Conservation (phyloP, 2,797 vertebrate species). For the Oophaga sylvatica region DNA sequence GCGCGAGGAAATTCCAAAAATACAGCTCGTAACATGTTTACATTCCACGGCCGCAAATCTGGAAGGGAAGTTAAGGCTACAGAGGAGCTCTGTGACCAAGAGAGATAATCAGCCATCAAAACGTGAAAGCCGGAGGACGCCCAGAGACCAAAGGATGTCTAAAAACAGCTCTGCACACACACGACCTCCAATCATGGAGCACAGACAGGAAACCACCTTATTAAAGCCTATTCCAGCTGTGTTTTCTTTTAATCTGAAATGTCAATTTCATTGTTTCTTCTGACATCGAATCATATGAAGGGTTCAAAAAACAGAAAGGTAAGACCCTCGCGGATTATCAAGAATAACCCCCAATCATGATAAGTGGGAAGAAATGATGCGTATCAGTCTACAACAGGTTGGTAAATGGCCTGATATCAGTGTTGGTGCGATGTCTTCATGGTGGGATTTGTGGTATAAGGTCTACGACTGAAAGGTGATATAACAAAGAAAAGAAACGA, state of each 20-base stretch:
- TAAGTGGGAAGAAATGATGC: too few species aligned
- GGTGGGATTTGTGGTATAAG: too few species aligned
- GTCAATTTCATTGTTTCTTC: slow-evolving; percentile 26
- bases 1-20: slow-evolving; percentile 63
- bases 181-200: slow-evolving; percentile 46
- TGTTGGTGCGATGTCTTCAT: too few species aligned
- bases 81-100: slow-evolving; percentile 55
- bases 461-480: too few species aligned
- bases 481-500: too few species aligned
- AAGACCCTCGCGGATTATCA: background rate
- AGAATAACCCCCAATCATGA: background rate
- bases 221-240: slow-evolving; percentile 45
- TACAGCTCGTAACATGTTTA: slow-evolving; percentile 59
- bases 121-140: slow-evolving; percentile 53
- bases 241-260: slow-evolving; percentile 48
- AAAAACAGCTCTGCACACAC: slow-evolving; percentile 59
- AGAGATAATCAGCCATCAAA: slow-evolving; percentile 44
- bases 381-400: too few species aligned
- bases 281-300: slow-evolving; percentile 8
- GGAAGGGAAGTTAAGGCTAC: slow-evolving; percentile 58
- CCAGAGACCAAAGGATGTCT: slow-evolving; percentile 61
- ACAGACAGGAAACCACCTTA: slow-evolving; percentile 55
- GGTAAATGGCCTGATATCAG: too few species aligned
- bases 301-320: background rate
- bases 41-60: slow-evolving; percentile 57